A percentile compares a stretch with the other conserved stretches of the same genome.
Evolutionary conservation across 2,113 vertebrate genomes (phyloP).

Genomic region (Colossoma macropomum): DNA sequence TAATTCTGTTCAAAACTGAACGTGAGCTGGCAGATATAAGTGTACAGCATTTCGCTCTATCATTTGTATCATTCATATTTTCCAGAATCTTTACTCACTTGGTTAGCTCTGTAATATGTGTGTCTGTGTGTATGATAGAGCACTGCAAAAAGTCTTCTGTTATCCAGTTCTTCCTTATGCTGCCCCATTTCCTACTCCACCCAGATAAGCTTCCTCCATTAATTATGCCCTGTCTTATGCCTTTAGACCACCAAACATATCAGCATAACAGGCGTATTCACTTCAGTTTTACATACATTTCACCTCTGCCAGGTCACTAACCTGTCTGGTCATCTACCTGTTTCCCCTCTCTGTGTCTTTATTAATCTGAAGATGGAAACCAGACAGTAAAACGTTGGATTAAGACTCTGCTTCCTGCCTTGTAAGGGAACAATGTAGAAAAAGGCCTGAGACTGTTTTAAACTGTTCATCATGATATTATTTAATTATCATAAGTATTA

Average conservation of each 20-base stretch:
- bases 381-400: neutral
- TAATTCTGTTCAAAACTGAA: neutral
- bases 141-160: neutral
- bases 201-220: neutral
- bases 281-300: neutral
- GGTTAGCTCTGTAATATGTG: neutral
- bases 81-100: neutral
- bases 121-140: constrained; percentile 23
- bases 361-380: neutral
- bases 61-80: neutral
- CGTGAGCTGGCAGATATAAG: neutral
- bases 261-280: neutral
- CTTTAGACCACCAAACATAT: neutral
- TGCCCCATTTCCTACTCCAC: neutral
- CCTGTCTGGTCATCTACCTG: neutral
- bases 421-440: constrained; percentile 11
- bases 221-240: neutral
- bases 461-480: neutral
- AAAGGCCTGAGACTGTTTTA: neutral
- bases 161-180: neutral
- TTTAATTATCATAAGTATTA: neutral
- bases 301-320: too few relatives aligned
- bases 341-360: neutral
- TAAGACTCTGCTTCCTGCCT: neutral
- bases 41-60: neutral